These are phyloP conservation scores for Saimiri boliviensis DNA, from an alignment of 2,113 vertebrate species.

Conservation along the genomic window DNA sequence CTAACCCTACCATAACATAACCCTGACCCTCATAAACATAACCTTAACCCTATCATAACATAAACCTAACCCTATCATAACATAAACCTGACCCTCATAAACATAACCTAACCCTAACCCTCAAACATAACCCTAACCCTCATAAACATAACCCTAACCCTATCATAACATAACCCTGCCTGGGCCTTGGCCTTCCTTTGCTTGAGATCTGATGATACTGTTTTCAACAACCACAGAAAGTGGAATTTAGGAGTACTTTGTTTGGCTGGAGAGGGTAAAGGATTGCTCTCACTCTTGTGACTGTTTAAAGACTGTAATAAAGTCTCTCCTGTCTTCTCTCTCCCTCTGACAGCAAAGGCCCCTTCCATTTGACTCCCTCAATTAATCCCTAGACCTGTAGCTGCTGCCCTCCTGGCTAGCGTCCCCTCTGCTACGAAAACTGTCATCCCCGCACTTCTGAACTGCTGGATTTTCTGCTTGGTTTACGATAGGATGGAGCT, in stretches of 20 bases:
- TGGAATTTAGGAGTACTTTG: not conserved
- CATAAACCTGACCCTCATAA: too few relatives aligned
- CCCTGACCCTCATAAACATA: too few relatives aligned
- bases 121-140: too few relatives aligned
- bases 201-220: not conserved
- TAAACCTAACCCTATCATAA: too few relatives aligned
- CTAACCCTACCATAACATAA: too few relatives aligned
- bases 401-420: rapidly evolving
- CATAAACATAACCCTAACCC: too few relatives aligned
- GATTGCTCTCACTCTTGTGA: not conserved
- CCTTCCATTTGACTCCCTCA: not conserved
- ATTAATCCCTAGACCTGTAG: rapidly evolving
- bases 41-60: too few relatives aligned
- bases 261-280: not conserved
- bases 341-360: not conserved
- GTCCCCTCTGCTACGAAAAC: rapidly evolving
- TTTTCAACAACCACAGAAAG: not conserved
- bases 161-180: not conserved
- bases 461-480: not conserved
- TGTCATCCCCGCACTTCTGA: not conserved
- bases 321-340: not conserved
- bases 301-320: not conserved
- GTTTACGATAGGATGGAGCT: not conserved
- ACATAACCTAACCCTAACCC: too few relatives aligned
- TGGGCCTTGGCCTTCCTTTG: not conserved